phyloP scores from a whole-genome alignment of 2,113 vertebrate species.

The Gallinago paraguaiae region DNA sequence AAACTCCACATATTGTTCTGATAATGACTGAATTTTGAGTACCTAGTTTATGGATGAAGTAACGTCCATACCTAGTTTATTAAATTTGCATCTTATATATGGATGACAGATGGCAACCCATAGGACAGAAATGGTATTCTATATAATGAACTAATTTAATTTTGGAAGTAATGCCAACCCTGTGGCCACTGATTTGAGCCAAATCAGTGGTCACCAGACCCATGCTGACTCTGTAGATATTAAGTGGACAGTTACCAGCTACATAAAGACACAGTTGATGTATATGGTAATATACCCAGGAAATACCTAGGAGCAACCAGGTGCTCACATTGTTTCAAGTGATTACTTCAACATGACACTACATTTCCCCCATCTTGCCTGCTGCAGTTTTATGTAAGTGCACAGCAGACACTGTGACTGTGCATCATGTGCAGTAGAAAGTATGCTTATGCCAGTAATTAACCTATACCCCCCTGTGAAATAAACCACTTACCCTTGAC shows the following conservation, averaged over 20 bases:
- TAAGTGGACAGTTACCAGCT: slow-evolving; percentile 12
- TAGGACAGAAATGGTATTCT: not conserved
- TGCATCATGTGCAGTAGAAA: not conserved
- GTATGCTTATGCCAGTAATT: not conserved
- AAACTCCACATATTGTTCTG: not conserved
- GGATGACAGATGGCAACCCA: slow-evolving; percentile 33
- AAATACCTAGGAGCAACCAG: not conserved
- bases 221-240: slow-evolving; percentile 17
- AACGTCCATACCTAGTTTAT: not conserved
- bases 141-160: not conserved
- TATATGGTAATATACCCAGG: not conserved
- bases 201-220: not conserved
- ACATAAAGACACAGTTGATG: not conserved
- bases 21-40: not conserved
- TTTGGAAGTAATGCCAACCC: not conserved
- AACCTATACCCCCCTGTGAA: slow-evolving; percentile 6
- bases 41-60: not conserved
- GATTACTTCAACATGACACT: slow-evolving; percentile 24
- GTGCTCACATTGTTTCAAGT: slow-evolving; percentile 22
- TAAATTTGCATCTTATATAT: slow-evolving; percentile 18
- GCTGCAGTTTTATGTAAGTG: not conserved
- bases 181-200: not conserved
- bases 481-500: not conserved
- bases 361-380: not conserved
- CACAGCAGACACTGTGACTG: not conserved